Base-by-base conservation (phyloP, 64 coral and sea anemone species). In the Acropora yongei region DNA sequence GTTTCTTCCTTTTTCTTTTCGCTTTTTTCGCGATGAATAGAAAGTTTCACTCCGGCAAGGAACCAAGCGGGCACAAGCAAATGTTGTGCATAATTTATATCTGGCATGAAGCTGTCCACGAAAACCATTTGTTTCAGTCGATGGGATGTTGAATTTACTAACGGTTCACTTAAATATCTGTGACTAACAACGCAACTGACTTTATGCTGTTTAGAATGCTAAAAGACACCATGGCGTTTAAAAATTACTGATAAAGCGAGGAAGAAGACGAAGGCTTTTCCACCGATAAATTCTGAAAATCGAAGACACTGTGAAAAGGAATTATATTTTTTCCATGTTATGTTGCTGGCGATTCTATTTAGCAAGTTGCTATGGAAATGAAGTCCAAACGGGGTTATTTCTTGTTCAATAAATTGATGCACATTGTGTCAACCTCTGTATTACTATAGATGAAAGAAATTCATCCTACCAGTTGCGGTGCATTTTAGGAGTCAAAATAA, bases 381-480 rank as follows among this genome's bases (percentile, higher is more conserved):
- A 6, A 67, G 6, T 44, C 44, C 8, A 40, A 85, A 72, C 82
- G 63, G 65, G 48, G 82, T n/a, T 44, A 85, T 71, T 85, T 85
- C 44, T 71, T 50, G 6, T 42, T 57, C n/a, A 85, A 49, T 71
- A n/a, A 85, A 72, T 71, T n/a, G 65, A 49, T 2, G 82, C 17
- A 72, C 8, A 49, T 13, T 45, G 68, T 68, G 66, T 71, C 61
- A 71, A 85, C 66, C 19, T 55, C 51, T 55, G 30, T 68, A 16
- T 65, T 67, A 83, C 68, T 83, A 9, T 9, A 55, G 58, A 83
- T 83, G 55, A 13, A 41, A 49, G 41, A 85, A 85, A 84, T 48
- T 30, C 16, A 30, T 69, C 46, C 66, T 85, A 85, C 82, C 82
- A 85, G 65, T 67, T 85, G 82, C 46, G 61, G 82, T 71, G 65